Evolutionary conservation across 2,113 vertebrate species (phyloP).

Genomic region (Amphilophus citrinellus): DNA sequence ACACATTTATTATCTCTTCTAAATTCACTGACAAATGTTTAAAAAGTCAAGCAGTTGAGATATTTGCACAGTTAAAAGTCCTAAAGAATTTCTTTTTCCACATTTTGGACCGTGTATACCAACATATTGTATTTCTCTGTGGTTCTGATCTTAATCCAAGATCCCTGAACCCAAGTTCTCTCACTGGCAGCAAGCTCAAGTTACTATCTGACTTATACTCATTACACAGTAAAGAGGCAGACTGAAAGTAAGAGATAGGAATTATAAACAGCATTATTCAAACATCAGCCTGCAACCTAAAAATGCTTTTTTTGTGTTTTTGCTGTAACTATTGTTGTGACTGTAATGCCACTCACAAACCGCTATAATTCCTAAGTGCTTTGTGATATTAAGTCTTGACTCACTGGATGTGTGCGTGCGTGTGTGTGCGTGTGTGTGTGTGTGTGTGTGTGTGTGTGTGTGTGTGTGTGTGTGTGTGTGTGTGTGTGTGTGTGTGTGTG

Average conservation of each 20-base stretch:
- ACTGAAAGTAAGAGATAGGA: slow-evolving; percentile 4
- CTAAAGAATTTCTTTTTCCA: not conserved
- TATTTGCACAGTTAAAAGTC: not conserved
- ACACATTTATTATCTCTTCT: slow-evolving; percentile 2
- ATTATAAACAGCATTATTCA: slow-evolving; percentile 1
- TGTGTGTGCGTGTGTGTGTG: rapidly evolving
- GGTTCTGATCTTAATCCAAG: not conserved
- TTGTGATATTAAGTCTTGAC: slow-evolving; percentile 1
- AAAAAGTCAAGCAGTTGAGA: not conserved
- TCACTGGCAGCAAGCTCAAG: slow-evolving; percentile 11
- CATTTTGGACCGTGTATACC: not conserved
- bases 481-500: too few species aligned
- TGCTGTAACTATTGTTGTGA: not conserved
- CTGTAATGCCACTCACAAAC: slow-evolving; percentile 7
- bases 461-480: too few species aligned
- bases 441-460: too few species aligned
- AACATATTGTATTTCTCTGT: slow-evolving; percentile 7
- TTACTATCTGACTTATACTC: slow-evolving; percentile 2
- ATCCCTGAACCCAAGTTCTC: not conserved
- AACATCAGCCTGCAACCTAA: not conserved
- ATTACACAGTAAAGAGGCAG: not conserved
- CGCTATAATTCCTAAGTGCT: not conserved
- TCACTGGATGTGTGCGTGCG: not conserved
- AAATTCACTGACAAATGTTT: not conserved
- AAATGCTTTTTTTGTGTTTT: not conserved